A percentile compares a stretch with the other conserved stretches of the same genome.
phyloP scores from a whole-genome alignment of 2,797 vertebrate genomes.

The Otolemur crassicaudatus region DNA sequence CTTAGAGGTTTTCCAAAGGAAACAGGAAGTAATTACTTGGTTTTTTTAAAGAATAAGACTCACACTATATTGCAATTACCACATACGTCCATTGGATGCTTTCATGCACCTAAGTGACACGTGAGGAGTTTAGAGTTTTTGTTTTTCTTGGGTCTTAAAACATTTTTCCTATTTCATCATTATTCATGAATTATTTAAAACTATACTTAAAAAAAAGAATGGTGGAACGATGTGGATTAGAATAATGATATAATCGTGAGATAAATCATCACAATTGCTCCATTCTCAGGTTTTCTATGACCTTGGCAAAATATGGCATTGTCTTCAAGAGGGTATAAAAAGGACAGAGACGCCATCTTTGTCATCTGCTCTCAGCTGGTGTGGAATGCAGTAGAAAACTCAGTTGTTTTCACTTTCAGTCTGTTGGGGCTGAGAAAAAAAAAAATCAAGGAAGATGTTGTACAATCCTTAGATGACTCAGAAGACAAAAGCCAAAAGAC shows the following conservation, averaged over 20 bases:
- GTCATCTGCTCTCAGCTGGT: background rate
- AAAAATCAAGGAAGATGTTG: background rate
- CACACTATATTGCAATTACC: background rate
- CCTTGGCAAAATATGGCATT: background rate
- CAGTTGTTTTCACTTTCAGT: background rate
- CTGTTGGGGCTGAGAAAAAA: background rate
- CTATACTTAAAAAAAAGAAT: background rate
- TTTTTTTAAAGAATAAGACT: constrained; percentile 4
- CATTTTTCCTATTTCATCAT: background rate
- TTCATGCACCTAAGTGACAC: background rate
- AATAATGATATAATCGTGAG: background rate
- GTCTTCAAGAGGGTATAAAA: background rate
- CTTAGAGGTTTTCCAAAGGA: background rate
- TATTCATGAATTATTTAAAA: background rate
- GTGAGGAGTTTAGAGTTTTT: background rate
- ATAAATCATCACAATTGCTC: background rate
- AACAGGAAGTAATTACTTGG: background rate
- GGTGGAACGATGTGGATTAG: background rate
- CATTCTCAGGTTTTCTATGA: no score
- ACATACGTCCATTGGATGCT: background rate
- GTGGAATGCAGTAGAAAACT: background rate
- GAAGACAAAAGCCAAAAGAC: background rate
- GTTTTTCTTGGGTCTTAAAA: constrained; percentile 9
- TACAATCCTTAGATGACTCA: background rate
- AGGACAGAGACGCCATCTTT: background rate